Evolutionary conservation across 1,140 invertebrate genomes (phyloP), one percentile per base, ranked within the genome.

Genomic region (Drusus annulatus): DNA sequence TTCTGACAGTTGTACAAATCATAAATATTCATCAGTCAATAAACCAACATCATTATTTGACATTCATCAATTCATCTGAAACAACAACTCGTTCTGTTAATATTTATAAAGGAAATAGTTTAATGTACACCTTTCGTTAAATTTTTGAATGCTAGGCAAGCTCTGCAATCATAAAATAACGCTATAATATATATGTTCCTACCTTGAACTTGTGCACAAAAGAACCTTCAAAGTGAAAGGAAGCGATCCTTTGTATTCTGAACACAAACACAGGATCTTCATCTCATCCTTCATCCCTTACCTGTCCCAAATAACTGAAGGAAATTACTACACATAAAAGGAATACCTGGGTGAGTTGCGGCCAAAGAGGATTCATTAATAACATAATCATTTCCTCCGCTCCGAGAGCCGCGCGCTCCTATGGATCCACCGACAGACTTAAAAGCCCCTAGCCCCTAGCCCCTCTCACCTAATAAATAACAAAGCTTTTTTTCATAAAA

Each of bases 331-430:
- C 60, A 68, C 76, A 68, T 77, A 77, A 77, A 45, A 52, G 51
- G 76, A 77, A 77, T 65, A 50, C 76, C 76, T 31, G 17, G 28
- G 36, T 21, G 62, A 6, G 76, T 56, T 31, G 28, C 25, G 74
- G 56, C 74, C 54, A 23, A 60, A 76, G 56, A 76, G 52, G 71
- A 52, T 58, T 77, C 62, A 77, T 77, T 77, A 77, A 77, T 77
- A 77, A 77, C 60, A 65, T 68, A 45, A 77, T 77, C 63, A 77
- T 77, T 77, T 77, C 62, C 62, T 65, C 10, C 25, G 36, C 36
- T 45, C 36, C 36, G 36, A 45, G 36, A 45, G 36, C 21, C 76
- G 10, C 62, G 52, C 62, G 36, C 60, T 16, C 28, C 74, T 28
- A 15, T 52, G 62, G 56, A 60, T 25, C 62, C 62, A 25, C 21